These are phyloP conservation scores for Fundulus diaphanus DNA, from an alignment of 2,797 vertebrate genomes.

Conservation along the genomic window DNA sequence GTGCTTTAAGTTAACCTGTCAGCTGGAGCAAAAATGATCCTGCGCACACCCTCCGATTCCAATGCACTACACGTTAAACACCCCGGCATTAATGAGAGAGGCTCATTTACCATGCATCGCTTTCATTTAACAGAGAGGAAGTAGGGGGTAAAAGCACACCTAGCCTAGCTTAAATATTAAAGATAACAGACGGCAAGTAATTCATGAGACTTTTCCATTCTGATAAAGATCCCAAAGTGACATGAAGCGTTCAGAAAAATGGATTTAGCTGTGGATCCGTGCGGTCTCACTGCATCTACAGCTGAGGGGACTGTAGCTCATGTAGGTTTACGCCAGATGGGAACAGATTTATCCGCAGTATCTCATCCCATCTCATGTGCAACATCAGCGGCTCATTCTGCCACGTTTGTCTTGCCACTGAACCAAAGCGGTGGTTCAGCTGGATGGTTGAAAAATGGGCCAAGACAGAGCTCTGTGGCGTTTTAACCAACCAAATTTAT, in stretches of 20 bases:
- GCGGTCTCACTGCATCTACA: slow-evolving; percentile 49
- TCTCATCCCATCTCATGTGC: slow-evolving; percentile 50
- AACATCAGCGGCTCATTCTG: slow-evolving; percentile 40
- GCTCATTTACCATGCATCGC: slow-evolving; percentile 19
- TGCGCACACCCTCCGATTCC: neutral
- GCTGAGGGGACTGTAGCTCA: slow-evolving; percentile 43
- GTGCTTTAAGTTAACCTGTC: slow-evolving; percentile 52
- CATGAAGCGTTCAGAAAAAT: slow-evolving; percentile 42
- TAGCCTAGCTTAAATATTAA: neutral
- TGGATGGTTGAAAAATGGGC: slow-evolving; percentile 11
- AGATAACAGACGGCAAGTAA: slow-evolving; percentile 20
- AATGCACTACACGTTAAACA: slow-evolving; percentile 11
- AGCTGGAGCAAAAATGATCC: slow-evolving; percentile 33
- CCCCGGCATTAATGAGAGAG: slow-evolving; percentile 11
- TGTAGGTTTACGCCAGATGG: slow-evolving; percentile 59
- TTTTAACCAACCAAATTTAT: slow-evolving; percentile 3
- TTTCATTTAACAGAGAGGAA: slow-evolving; percentile 22
- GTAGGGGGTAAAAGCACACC: slow-evolving; percentile 29
- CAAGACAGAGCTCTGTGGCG: slow-evolving; percentile 8
- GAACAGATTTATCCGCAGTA: slow-evolving; percentile 48
- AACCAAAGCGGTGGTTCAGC: slow-evolving; percentile 23
- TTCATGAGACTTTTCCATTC: slow-evolving; percentile 27
- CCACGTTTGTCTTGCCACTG: slow-evolving; percentile 28
- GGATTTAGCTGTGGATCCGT: slow-evolving; percentile 42
- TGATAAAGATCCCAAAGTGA: slow-evolving; percentile 47